A percentile compares a stretch with the other conserved stretches of the same genome.
phyloP scores from a whole-genome alignment of 2,113 vertebrate species.

The Numenius arquata region DNA sequence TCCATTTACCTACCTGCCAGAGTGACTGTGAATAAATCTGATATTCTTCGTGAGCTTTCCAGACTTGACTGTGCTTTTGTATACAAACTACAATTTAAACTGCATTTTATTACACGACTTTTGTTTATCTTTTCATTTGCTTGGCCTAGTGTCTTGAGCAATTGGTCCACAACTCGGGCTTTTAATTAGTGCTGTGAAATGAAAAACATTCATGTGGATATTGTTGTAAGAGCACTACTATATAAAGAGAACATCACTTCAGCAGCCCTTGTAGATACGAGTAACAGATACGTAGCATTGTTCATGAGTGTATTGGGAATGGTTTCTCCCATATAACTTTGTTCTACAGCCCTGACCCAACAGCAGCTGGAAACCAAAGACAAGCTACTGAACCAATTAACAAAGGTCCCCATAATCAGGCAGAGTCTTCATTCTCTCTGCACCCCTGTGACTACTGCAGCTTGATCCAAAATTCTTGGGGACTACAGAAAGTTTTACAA shows the following conservation, averaged over 20 bases:
- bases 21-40: not conserved
- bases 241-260: fast-evolving
- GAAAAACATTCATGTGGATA: not conserved
- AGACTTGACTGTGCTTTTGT: not conserved
- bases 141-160: not conserved
- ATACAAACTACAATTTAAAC: not conserved
- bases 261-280: not conserved
- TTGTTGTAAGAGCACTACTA: not conserved
- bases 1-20: not conserved
- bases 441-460: not conserved
- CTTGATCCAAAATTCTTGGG: not conserved
- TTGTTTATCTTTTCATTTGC: not conserved
- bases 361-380: not conserved
- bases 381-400: not conserved
- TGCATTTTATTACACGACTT: not conserved
- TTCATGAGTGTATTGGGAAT: not conserved
- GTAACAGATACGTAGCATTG: fast-evolving
- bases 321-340: not conserved
- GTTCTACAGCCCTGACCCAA: not conserved
- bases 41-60: not conserved
- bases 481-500: not conserved
- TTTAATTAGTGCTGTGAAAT: not conserved
- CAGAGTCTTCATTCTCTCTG: not conserved
- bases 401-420: not conserved
- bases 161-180: not conserved